Base-by-base conservation (phyloP, 2,113 vertebrate genomes). In the Pangasianodon gigas region DNA sequence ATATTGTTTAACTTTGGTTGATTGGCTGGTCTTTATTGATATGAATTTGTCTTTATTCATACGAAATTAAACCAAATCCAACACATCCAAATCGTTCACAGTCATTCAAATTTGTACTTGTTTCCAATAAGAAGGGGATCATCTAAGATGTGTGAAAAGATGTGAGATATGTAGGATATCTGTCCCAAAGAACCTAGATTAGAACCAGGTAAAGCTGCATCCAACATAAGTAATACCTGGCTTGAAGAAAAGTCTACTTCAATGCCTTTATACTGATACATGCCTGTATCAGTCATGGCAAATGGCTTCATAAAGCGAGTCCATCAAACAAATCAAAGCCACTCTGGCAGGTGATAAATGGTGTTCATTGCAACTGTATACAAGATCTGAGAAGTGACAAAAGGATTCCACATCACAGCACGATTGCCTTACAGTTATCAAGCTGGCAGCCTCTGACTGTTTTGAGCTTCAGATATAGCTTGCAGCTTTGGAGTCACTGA, bases 371-470 rank as follows among this genome's bases (percentile, higher is more conserved):
- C 46, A 83, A 21, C 79, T 65, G 21, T n/a, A 60, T 52, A 88
- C 87, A 80, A 88, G 29, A 37, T 82, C 26, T 26, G 44, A 82
- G 44, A 88, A 46, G 37, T 74, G 67, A 86, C 6, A 21, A n/a
- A 62, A n/a, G 75, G 44, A 37, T 88, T 88, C 7, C 65, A 60
- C 18, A 62, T 89, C 83, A 77, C 54, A 85, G 44, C 41, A 75
- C 18, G 62, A 88, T 26, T 84, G 37, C 87, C 80, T 60, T 46
- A 52, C 54, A 84, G 81, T 89, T 75, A 75, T 74, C 65, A n/a
- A 37, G 29, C 16, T 56, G 51, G 62, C 52, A 74, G 81, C 21
- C 26, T 21, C 32, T 46, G 52, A 54, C 29, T 6, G 44, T 41
- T 37, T 82, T 26, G 21, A 83, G n/a, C 48, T 81, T 6, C 9